phyloP scores from a whole-genome alignment of 2,113 vertebrate species.

The Gobio gobio region DNA sequence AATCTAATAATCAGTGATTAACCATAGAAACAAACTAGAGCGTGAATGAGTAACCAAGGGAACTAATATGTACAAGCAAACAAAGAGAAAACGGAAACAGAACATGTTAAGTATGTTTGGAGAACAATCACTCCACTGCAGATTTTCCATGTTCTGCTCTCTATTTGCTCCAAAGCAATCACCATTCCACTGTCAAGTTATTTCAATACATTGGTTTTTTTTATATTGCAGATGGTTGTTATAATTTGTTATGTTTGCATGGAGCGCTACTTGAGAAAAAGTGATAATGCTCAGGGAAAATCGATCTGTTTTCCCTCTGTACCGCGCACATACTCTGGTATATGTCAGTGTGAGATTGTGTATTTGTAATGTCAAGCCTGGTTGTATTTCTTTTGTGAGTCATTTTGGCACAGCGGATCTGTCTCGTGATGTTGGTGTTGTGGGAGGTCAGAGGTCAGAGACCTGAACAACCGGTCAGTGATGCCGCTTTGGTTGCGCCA shows the following conservation, averaged over 20 bases:
- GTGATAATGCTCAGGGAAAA: neutral
- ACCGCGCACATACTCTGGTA: neutral
- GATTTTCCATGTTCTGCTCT: neutral
- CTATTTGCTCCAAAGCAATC: too few species aligned
- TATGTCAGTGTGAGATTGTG: neutral
- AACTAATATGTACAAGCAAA: too few species aligned
- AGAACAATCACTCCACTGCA: neutral
- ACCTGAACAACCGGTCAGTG: slow-evolving; percentile 83
- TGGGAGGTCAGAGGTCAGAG: slow-evolving; percentile 70
- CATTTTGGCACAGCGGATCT: slow-evolving; percentile 80
- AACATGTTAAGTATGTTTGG: neutral
- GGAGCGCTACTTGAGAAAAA: neutral
- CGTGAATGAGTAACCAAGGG: too few species aligned
- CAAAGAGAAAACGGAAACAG: too few species aligned
- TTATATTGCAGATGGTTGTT: too few species aligned
- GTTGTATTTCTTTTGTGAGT: slow-evolving; percentile 74
- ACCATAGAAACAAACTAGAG: too few species aligned
- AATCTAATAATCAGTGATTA: too few species aligned
- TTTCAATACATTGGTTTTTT: too few species aligned
- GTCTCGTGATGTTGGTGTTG: slow-evolving; percentile 76
- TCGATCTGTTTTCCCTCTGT: neutral
- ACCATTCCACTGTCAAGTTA: too few species aligned
- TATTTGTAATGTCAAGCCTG: slow-evolving; percentile 11
- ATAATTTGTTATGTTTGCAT: neutral
- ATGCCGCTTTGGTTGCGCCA: slow-evolving; percentile 74